Conservation (phyloP, 2,113 vertebrate genomes). For the Microcebus ravelobensis region DNA sequence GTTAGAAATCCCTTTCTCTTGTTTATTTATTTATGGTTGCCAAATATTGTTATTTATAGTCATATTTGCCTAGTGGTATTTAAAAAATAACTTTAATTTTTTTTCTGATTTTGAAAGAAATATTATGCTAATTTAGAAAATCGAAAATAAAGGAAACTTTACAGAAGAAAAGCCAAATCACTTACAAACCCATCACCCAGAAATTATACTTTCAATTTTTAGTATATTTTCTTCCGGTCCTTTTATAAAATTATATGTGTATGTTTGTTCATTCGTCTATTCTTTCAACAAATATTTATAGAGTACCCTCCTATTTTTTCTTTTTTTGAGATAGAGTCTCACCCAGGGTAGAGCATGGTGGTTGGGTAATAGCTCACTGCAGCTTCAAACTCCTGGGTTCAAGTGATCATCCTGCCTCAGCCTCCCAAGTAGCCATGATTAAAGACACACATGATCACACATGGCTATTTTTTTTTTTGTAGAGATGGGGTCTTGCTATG, state of each 20-base stretch:
- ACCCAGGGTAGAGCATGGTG: too few relatives aligned
- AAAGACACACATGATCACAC: too few relatives aligned
- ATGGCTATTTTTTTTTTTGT: too few relatives aligned
- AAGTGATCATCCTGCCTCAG: too few relatives aligned
- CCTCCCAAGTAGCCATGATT: too few relatives aligned
- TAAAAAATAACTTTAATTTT: background rate
- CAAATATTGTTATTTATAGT: background rate
- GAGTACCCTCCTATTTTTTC: too few relatives aligned
- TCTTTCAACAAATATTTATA: background rate
- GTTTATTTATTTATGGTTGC: background rate
- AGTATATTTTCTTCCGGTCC: background rate
- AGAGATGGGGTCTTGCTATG: too few relatives aligned
- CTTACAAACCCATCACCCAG: background rate
- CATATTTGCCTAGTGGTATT: background rate
- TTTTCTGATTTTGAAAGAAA: background rate
- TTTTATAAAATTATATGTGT: background rate
- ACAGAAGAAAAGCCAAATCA: background rate
- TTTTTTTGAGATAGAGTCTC: too few relatives aligned
- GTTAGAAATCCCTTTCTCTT: background rate
- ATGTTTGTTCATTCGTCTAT: background rate
- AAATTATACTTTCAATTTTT: slow-evolving; percentile 17
- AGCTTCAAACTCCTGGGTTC: too few relatives aligned
- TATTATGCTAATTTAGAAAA: background rate
- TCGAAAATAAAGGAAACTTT: background rate
- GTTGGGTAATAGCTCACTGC: too few relatives aligned